Percentiles rank a stretch among this genome's conserved stretches.
These are phyloP conservation scores for Casuarius casuarius DNA, from an alignment of 2,113 vertebrate species.

Conservation along the genomic window DNA sequence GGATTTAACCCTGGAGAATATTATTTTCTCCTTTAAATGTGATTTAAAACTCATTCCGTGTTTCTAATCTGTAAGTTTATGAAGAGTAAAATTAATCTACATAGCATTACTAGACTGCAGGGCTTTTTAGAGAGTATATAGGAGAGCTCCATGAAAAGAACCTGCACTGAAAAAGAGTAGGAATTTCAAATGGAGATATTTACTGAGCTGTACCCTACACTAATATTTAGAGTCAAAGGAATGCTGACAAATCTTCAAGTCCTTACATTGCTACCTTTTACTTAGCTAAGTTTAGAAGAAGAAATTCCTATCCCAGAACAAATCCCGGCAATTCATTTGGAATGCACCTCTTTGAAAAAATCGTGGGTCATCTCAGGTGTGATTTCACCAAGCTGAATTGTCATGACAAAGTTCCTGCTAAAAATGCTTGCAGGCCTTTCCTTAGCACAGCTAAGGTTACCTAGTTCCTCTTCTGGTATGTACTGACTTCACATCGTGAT, in stretches of 20 bases:
- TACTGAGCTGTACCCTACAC: not conserved
- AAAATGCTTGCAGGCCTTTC: not conserved
- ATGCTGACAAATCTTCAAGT: not conserved
- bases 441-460: not conserved
- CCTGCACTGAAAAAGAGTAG: not conserved
- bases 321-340: not conserved
- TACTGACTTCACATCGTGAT: not conserved
- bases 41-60: not conserved
- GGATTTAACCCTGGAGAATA: not conserved
- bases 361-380: not conserved
- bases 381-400: not conserved
- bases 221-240: not conserved
- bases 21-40: not conserved
- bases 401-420: not conserved
- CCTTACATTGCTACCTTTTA: not conserved
- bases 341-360: not conserved
- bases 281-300: not conserved
- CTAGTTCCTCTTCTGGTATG: not conserved
- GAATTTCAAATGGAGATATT: not conserved
- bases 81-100: not conserved
- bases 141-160: not conserved
- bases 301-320: not conserved
- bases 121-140: not conserved
- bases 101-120: not conserved
- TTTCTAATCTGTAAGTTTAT: not conserved